Evolutionary conservation across 2,888 invertebrate species (phyloP).

Genomic region (Iphiclides podalirius): DNA sequence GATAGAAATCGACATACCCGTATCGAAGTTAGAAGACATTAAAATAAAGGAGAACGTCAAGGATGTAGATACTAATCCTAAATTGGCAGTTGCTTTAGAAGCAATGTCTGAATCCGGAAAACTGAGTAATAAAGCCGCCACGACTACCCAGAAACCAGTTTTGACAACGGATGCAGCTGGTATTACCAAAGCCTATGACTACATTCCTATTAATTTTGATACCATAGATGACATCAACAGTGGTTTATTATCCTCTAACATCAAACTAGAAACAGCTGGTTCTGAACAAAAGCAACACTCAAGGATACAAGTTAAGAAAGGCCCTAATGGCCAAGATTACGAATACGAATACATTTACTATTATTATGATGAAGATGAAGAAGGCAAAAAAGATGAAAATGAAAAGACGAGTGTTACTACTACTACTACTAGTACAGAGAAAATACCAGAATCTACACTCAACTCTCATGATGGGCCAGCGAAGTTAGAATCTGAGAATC

Average conservation of each 20-base stretch:
- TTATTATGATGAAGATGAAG: constrained; percentile 92
- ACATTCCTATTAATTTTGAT: constrained; percentile 72
- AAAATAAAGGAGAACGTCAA: constrained; percentile 75
- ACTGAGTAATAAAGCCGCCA: constrained; percentile 55
- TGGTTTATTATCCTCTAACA: constrained; percentile 69
- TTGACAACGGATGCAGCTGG: constrained; percentile 74
- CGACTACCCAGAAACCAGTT: constrained; percentile 78
- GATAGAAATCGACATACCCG: constrained; percentile 70
- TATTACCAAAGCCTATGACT: constrained; percentile 59
- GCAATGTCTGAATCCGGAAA: constrained; percentile 74
- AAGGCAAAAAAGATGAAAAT: constrained; percentile 60
- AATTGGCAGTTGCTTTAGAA: constrained; percentile 65
- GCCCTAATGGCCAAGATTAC: constrained; percentile 93
- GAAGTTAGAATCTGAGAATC: constrained; percentile 68
- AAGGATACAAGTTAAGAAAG: constrained; percentile 91
- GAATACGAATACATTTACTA: constrained; percentile 96
- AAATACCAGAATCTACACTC: constrained; percentile 40
- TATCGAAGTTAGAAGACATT: constrained; percentile 71
- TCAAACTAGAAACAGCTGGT: constrained; percentile 82
- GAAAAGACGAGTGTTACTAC: constrained; percentile 42
- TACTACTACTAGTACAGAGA: constrained; percentile 38
- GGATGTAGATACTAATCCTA: constrained; percentile 65
- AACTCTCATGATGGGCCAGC: constrained; percentile 83
- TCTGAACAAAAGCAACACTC: constrained; percentile 86
- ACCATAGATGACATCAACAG: constrained; percentile 73